Conservation (phyloP, 2,113 vertebrate species). For the Odobenus rosmarus region DNA sequence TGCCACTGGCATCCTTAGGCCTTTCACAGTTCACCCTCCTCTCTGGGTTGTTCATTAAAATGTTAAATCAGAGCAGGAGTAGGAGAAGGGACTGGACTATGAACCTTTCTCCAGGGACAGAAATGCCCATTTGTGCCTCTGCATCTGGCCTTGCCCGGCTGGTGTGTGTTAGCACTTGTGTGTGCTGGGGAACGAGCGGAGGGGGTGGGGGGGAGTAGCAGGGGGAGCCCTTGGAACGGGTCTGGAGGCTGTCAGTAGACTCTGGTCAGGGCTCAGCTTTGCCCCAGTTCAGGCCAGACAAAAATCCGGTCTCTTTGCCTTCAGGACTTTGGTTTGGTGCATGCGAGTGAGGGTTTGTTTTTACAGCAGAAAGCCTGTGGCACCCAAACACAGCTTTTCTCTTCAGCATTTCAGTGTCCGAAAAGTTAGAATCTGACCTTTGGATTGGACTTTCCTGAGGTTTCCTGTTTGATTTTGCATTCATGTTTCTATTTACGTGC, state of each 20-base stretch:
- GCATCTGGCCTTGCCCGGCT: background rate
- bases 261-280: background rate
- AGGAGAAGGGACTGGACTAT: background rate
- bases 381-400: background rate
- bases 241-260: background rate
- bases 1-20: background rate
- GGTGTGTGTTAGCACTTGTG: background rate
- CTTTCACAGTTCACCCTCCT: background rate
- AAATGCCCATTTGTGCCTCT: background rate
- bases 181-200: background rate
- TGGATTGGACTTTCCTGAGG: slow-evolving; percentile 37
- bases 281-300: background rate
- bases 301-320: background rate
- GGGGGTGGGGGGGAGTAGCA: background rate
- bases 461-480: slow-evolving; percentile 63
- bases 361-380: background rate
- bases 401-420: background rate
- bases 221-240: background rate
- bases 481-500: slow-evolving; percentile 30
- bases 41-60: slow-evolving; percentile 43
- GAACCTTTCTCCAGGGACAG: slow-evolving; percentile 36
- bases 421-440: slow-evolving; percentile 63
- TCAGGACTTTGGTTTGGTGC: background rate
- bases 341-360: background rate
- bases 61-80: slow-evolving; percentile 16